These are phyloP conservation scores for Acleris holmiana DNA, from an alignment of 2,888 invertebrate genomes.

Conservation along the genomic window DNA sequence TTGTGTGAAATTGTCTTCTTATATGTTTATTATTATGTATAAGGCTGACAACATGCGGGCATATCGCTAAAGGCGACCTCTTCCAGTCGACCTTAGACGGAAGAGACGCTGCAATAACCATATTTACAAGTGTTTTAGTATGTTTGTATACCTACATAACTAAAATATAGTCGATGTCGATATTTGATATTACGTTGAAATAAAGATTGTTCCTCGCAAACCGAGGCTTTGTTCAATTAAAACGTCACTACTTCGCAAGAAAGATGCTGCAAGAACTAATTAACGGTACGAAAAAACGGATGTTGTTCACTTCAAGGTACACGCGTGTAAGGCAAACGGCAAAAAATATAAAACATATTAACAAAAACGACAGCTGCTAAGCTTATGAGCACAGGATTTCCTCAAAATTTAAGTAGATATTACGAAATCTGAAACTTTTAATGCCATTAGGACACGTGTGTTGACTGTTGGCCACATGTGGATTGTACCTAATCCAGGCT, in stretches of 20 bases:
- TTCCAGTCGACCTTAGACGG: too few relatives aligned
- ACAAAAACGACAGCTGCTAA: slow-evolving; percentile 46
- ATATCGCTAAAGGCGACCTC: too few relatives aligned
- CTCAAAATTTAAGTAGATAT: slow-evolving; percentile 35
- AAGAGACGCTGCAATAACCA: too few relatives aligned
- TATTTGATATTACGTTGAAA: neutral
- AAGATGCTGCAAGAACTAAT: slow-evolving; percentile 27
- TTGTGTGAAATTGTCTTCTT: too few relatives aligned
- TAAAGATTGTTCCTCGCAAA: neutral
- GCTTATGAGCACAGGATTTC: slow-evolving; percentile 39
- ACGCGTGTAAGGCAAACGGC: slow-evolving; percentile 38
- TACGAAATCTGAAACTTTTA: slow-evolving; percentile 36
- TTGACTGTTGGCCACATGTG: slow-evolving; percentile 13
- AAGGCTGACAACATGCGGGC: too few relatives aligned
- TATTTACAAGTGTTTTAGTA: too few relatives aligned
- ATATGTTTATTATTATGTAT: too few relatives aligned
- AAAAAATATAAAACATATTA: slow-evolving; percentile 40
- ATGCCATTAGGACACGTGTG: slow-evolving; percentile 33
- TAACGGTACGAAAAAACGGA: slow-evolving; percentile 43
- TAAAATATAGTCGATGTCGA: neutral
- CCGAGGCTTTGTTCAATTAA: neutral
- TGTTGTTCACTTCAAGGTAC: slow-evolving; percentile 42
- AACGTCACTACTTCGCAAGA: slow-evolving; percentile 13
- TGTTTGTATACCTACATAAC: too few relatives aligned
- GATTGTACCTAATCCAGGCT: neutral